Percentiles rank a stretch among this genome's conserved stretches.
Conservation (phyloP, 2,797 vertebrate genomes). For the Oryzias sinensis region DNA sequence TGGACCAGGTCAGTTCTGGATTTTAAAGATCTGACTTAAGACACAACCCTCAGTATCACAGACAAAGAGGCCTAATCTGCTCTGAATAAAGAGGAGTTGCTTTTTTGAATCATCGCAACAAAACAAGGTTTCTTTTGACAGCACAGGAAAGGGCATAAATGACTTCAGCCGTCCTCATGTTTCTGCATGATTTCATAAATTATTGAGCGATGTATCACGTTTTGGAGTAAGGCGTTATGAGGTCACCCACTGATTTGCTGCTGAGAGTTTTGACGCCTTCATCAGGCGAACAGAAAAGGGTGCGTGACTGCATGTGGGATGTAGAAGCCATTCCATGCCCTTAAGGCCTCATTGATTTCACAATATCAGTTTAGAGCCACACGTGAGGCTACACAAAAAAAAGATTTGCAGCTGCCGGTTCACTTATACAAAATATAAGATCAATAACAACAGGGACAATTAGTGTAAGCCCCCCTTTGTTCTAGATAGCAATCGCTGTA, state of each 20-base stretch:
- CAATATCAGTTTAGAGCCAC: neutral
- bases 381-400: neutral
- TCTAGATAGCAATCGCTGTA: neutral
- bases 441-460: neutral
- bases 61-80: slow-evolving; percentile 31
- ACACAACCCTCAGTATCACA: slow-evolving; percentile 60
- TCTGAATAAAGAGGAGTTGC: slow-evolving; percentile 41
- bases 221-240: neutral
- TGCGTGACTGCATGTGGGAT: no score
- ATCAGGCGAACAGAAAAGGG: no score
- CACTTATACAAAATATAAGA: neutral
- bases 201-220: neutral
- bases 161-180: neutral
- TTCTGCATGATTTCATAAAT: neutral
- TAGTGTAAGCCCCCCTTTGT: slow-evolving; percentile 1
- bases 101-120: slow-evolving; percentile 28
- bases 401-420: neutral
- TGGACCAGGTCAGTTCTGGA: slow-evolving; percentile 36
- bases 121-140: neutral
- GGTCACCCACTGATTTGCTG: neutral
- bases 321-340: no score
- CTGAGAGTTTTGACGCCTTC: neutral
- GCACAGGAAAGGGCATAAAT: neutral
- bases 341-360: neutral
- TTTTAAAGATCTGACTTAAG: slow-evolving; percentile 75